Percentiles rank a stretch among this genome's conserved stretches.
These are phyloP conservation scores for Myodes glareolus DNA, from an alignment of 2,113 vertebrate species.

Conservation along the genomic window DNA sequence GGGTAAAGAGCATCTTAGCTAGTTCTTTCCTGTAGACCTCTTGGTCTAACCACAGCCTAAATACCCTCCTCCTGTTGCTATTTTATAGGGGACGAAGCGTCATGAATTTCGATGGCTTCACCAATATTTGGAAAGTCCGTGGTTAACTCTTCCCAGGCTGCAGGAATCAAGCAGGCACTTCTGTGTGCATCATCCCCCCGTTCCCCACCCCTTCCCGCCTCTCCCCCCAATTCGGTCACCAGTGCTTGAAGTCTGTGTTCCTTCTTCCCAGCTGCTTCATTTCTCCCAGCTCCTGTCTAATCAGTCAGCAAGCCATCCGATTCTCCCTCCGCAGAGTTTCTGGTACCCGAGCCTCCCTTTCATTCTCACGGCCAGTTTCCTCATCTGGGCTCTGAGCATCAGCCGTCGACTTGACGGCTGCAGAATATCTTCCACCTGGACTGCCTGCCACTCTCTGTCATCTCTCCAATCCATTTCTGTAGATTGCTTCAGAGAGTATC, in stretches of 20 bases:
- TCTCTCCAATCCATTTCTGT: background rate
- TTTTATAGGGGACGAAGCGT: background rate
- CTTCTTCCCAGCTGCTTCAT: background rate
- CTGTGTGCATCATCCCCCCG: fast-evolving
- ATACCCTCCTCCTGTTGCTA: background rate
- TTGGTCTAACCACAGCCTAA: too few relatives aligned
- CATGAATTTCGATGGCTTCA: background rate
- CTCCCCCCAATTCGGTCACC: background rate
- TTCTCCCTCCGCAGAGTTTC: background rate
- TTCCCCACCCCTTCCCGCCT: too few relatives aligned
- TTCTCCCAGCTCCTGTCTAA: fast-evolving
- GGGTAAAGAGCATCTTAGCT: background rate
- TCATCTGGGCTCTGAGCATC: background rate
- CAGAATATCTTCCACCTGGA: background rate
- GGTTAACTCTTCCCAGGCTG: background rate
- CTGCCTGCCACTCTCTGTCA: background rate
- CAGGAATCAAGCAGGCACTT: background rate
- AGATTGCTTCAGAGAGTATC: background rate
- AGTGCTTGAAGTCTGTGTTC: background rate
- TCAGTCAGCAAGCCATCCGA: background rate
- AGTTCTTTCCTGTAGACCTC: background rate
- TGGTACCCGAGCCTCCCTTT: background rate
- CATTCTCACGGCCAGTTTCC: background rate
- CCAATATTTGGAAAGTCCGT: background rate
- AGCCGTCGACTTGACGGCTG: background rate